Percentiles rank a stretch among this genome's conserved stretches.
phyloP scores from a whole-genome alignment of 2,797 vertebrate species.

The Alauda arvensis region DNA sequence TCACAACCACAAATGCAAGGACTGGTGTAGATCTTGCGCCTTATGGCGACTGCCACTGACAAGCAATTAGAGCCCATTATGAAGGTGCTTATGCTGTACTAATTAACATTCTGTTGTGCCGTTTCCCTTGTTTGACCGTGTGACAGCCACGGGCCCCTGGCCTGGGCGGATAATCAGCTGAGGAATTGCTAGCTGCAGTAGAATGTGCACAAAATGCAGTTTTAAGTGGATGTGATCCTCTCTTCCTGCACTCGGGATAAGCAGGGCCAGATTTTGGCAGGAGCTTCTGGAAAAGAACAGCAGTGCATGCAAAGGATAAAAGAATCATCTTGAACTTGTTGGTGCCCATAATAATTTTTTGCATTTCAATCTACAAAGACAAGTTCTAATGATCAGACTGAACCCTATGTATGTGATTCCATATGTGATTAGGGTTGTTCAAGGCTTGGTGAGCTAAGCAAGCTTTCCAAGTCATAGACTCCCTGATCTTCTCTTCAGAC shows the following conservation, averaged over 20 bases:
- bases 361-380: background rate
- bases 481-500: background rate
- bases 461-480: background rate
- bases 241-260: background rate
- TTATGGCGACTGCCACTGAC: conserved; percentile 73
- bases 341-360: background rate
- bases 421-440: background rate
- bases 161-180: conserved; percentile 59
- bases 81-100: conserved; percentile 77
- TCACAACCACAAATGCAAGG: conserved; percentile 38
- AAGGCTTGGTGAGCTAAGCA: background rate
- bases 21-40: conserved; percentile 39
- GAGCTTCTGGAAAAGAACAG: background rate
- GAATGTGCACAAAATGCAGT: conserved; percentile 10
- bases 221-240: conserved; percentile 1
- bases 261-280: background rate
- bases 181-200: conserved; percentile 41
- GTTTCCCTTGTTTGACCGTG: conserved; percentile 61
- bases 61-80: conserved; percentile 89
- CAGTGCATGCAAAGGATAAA: background rate
- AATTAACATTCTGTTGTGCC: conserved; percentile 85
- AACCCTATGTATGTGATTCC: background rate
- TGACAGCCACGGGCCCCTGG: conserved; percentile 71
- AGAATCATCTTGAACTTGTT: background rate
- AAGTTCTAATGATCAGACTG: background rate